Evolutionary conservation across 1,140 invertebrate genomes (phyloP), one percentile per base, ranked within the genome.

Genomic region (Bombus fervidus): DNA sequence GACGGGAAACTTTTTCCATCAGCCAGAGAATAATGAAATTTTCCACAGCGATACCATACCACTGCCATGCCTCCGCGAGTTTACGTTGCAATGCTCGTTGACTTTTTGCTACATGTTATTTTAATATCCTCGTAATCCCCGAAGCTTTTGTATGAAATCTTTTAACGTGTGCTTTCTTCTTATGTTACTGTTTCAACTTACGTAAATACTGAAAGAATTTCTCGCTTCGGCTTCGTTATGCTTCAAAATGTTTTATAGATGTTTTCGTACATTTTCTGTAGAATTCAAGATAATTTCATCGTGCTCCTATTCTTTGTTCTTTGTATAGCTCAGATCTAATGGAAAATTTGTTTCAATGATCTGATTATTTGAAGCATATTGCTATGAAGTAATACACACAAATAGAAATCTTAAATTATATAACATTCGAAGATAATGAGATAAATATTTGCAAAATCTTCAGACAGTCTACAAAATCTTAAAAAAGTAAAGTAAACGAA

Each of bases 1-100:
- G 71, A 59, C 69, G 77, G 47, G 9, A 81, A 90, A 90, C 86
- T 88, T 90, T 90, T 90, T 88, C 83, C 83, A 90, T 90, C 83
- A 86, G 81, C 64, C 73, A 43, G 57, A 37, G 71, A 88, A 81
- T 90, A 90, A 88, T 85, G 81, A 90, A 90, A 86, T 90, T 90
- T 86, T 73, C 68, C 77, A 53, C 66, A 53, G 69, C 75, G 66
- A 89, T 83, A 74, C 9, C 41, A 28, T 37, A 1, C 74, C 73
- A 3, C 18, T 25, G 31, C 25, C 75, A 31, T 12, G 12, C 8
- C 64, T 37, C 18, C 59, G 73, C 18, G 22, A 37, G 43, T 79
- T 75, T 57, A 39, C 37, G 31, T 37, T 25, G 25, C 12, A 39
- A 47, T 53, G 37, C 43, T 10, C 34, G 1, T 31, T 79, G 39